Conservation (phyloP, 2,797 vertebrate genomes). For the Pachyuromys duprasi region DNA sequence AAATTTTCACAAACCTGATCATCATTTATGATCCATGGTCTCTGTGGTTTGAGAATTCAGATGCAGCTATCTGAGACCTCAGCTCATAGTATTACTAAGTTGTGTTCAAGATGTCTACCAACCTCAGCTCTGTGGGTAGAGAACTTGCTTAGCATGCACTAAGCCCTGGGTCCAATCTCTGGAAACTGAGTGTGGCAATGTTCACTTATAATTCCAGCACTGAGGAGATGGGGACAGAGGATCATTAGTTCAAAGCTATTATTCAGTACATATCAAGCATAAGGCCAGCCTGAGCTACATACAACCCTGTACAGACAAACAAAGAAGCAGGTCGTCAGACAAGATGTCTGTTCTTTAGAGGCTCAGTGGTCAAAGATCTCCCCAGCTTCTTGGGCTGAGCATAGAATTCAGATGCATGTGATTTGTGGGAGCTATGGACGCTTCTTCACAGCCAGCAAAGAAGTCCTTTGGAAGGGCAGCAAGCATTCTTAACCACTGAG, state of each 20-base stretch:
- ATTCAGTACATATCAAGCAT: neutral
- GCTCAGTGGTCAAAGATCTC: neutral
- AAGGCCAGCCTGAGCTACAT: neutral
- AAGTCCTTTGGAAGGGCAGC: neutral
- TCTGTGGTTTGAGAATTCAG: neutral
- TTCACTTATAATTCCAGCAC: neutral
- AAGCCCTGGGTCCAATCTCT: neutral
- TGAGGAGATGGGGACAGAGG: too few relatives aligned
- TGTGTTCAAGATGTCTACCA: neutral
- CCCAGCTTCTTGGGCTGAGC: neutral
- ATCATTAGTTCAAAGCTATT: neutral
- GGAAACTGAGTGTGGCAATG: neutral
- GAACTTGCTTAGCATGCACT: neutral
- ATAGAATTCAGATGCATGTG: rapidly evolving
- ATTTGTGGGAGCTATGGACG: rapidly evolving
- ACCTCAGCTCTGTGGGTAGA: neutral
- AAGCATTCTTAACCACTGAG: neutral
- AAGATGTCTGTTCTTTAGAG: neutral
- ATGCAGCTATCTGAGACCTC: too few relatives aligned
- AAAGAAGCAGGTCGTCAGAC: neutral
- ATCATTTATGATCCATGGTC: rapidly evolving
- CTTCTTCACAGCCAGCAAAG: neutral
- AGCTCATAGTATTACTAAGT: neutral
- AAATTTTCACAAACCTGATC: too few relatives aligned
- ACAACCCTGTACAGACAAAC: neutral